Conservation (phyloP, 2,797 vertebrate genomes). For the Graptemys geographica region DNA sequence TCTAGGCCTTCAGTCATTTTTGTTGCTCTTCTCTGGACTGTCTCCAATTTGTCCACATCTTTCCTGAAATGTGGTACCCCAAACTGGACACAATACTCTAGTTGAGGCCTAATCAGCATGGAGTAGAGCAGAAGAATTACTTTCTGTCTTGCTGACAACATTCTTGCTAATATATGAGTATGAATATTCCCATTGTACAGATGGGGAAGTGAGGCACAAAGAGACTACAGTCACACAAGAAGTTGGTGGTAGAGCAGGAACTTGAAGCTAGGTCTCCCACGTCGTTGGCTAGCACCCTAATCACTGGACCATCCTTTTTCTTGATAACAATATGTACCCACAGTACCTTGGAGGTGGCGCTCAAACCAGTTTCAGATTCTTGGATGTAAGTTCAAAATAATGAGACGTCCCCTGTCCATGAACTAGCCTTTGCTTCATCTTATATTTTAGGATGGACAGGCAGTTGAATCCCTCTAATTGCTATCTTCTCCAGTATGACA, state of each 20-base stretch:
- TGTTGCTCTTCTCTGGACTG: background rate
- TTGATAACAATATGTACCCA: accelerated
- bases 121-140: background rate
- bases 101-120: background rate
- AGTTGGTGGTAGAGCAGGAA: background rate
- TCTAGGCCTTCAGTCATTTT: background rate
- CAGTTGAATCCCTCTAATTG: background rate
- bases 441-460: background rate
- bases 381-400: background rate
- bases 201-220: background rate
- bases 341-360: background rate
- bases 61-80: background rate
- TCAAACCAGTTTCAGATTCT: background rate
- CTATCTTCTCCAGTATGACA: background rate
- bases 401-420: background rate
- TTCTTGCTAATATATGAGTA: background rate
- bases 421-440: background rate
- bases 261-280: background rate
- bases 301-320: accelerated
- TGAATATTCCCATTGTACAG: background rate
- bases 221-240: background rate
- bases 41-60: background rate
- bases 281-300: background rate
- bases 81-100: background rate
- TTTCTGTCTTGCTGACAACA: background rate